Base-by-base conservation (phyloP, 2,797 vertebrate genomes). In the Notamacropus eugenii region DNA sequence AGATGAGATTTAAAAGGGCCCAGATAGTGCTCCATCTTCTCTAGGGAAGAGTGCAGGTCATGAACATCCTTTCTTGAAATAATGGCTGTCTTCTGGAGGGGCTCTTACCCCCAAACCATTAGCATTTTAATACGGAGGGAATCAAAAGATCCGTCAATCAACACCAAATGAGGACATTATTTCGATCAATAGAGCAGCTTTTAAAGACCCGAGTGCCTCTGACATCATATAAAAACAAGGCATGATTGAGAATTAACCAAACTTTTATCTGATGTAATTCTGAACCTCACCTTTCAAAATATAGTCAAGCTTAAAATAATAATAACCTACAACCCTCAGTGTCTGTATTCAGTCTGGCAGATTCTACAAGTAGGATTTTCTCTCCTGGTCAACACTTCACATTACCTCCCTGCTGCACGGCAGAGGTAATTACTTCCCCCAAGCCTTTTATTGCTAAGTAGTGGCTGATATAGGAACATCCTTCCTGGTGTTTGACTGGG, bases 211-310 rank as follows among this genome's bases (percentile, higher is more conserved):
- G 9, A 8, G 34, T 55, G 94, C 91, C 94, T 93, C 58, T 0
- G 55, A 94, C 95, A 95, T 29, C 29, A 92, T 92, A 95, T 93
- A 92, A 97, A 96, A 97, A 97, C 93, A 97, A 97, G 96, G 93
- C 91, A 22, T 97, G 93, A 96, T 96, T 97, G 96, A 94, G 95
- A 97, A 97, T 95, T 98, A 96, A 98, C 96, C 97, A 96, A 97
- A 97, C 93, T 96, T 98, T 93, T 74, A 96, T 97, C 96, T 95
- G 56, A 95, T 24, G 46, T 56, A 93, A 94, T 97, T 93, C 93
- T 95, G 95, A 96, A 97, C 95, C 96, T 95, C 87, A 96, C 92
- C 96, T 93, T 97, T 97, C 95, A 97, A 96, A 97, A 96, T 91
- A 96, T 93, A 52, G 92, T 95, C 97, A 95, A 94, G 90, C 95